Evolutionary conservation across 1,140 invertebrate species (phyloP).

Genomic region (Diploscapter pachys): DNA sequence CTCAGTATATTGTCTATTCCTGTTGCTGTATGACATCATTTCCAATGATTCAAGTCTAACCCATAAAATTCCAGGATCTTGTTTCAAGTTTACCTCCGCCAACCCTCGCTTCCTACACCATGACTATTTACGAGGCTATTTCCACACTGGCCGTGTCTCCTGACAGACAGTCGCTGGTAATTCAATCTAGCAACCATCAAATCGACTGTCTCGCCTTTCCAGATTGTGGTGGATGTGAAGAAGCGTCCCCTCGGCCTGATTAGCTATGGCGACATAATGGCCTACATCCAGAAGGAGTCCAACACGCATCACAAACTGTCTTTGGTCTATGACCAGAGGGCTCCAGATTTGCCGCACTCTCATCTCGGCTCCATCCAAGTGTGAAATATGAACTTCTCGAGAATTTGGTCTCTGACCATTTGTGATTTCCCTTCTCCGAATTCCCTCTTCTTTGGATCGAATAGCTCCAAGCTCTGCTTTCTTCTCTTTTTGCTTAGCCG

Average conservation of each 20-base stretch:
- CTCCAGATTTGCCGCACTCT: too few relatives aligned
- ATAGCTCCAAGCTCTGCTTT: too few relatives aligned
- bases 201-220: neutral
- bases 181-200: neutral
- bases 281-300: slow-evolving; percentile 24
- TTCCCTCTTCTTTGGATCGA: too few relatives aligned
- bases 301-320: slow-evolving; percentile 17
- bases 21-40: slow-evolving; percentile 17
- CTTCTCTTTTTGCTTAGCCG: too few relatives aligned
- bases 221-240: slow-evolving; percentile 17
- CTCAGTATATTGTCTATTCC: slow-evolving; percentile 34
- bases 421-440: too few relatives aligned
- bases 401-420: too few relatives aligned
- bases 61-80: neutral
- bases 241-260: slow-evolving; percentile 9
- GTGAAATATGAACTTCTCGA: too few relatives aligned
- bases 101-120: slow-evolving; percentile 5
- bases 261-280: slow-evolving; percentile 17
- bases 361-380: too few relatives aligned
- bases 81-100: neutral
- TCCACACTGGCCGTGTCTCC: slow-evolving; percentile 1
- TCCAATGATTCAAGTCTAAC: neutral
- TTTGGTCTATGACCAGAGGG: neutral
- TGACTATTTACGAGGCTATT: slow-evolving; percentile 20
- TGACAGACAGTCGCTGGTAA: slow-evolving; percentile 4